Evolutionary conservation across 1,140 invertebrate species (phyloP).

Genomic region (Eupeodes corollae): DNA sequence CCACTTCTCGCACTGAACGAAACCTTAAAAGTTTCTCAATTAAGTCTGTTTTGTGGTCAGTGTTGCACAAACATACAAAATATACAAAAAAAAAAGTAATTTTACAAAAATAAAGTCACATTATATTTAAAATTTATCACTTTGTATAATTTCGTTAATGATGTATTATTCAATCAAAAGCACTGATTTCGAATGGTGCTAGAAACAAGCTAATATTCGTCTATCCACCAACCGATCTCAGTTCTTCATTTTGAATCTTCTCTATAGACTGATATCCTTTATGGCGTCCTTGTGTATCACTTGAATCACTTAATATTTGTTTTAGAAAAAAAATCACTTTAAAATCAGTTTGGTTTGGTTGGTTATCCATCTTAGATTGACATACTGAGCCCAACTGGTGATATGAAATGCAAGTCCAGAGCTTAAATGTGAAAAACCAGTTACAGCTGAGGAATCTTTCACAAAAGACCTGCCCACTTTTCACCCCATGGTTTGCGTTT

Average conservation of each 20-base stretch:
- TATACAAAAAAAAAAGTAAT: too few species aligned
- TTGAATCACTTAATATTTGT: background rate
- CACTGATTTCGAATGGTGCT: constrained; percentile 9
- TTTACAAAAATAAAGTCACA: too few species aligned
- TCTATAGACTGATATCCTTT: background rate
- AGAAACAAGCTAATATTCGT: constrained; percentile 1
- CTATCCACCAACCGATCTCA: constrained; percentile 7
- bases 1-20: too few species aligned
- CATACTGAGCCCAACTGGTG: background rate
- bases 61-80: too few species aligned
- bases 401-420: background rate
- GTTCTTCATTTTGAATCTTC: constrained; percentile 1
- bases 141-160: background rate
- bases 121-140: background rate
- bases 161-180: background rate
- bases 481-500: too few species aligned
- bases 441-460: background rate
- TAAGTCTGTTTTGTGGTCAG: too few species aligned
- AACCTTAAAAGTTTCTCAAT: too few species aligned
- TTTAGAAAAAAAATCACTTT: background rate
- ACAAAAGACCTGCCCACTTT: background rate
- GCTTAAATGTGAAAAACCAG: background rate
- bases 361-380: background rate
- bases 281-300: background rate
- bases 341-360: background rate